Evolutionary conservation across 2,113 vertebrate genomes (phyloP).

Genomic region (Amazona vittata): DNA sequence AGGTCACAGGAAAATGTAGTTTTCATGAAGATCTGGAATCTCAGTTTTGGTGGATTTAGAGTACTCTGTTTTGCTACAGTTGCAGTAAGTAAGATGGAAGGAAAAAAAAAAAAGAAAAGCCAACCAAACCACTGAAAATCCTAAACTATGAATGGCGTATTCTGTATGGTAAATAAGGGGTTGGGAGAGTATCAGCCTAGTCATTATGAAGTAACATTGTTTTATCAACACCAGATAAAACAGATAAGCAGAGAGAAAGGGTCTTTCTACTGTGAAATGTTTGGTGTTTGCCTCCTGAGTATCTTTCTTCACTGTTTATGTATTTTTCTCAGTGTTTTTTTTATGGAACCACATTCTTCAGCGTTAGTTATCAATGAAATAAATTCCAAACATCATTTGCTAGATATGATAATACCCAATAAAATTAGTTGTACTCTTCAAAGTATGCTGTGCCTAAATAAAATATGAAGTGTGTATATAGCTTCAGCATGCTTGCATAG

Average conservation of each 20-base stretch:
- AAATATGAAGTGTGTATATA: neutral
- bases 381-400: neutral
- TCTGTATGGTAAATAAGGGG: neutral
- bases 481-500: neutral
- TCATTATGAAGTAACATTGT: neutral
- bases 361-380: neutral
- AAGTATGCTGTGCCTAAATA: neutral
- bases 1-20: neutral
- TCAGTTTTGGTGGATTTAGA: neutral
- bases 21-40: neutral
- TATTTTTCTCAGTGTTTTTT: neutral
- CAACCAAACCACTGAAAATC: neutral
- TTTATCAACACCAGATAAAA: neutral
- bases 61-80: neutral
- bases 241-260: neutral
- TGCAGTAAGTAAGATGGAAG: neutral
- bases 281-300: neutral
- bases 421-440: neutral
- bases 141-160: neutral
- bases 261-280: neutral
- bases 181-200: neutral
- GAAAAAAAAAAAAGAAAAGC: no score
- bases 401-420: neutral
- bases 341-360: neutral
- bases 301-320: neutral